Percentiles rank a stretch among this genome's conserved stretches.
Conservation (phyloP, 2,888 invertebrate genomes). For the Brachyopa scutellaris region DNA sequence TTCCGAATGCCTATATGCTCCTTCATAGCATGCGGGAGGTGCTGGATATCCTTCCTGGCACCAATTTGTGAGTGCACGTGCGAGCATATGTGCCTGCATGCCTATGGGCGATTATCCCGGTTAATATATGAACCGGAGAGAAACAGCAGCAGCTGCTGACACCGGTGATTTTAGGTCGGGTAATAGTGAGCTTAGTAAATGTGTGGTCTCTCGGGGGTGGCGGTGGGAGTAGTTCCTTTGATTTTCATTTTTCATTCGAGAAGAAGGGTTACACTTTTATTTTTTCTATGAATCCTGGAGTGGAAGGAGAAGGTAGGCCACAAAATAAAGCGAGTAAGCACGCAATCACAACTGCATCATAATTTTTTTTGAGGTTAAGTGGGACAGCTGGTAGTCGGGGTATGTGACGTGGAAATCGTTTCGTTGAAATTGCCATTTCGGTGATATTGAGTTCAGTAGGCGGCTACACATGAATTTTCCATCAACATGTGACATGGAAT, state of each 20-base stretch:
- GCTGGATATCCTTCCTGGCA: conserved; percentile 18
- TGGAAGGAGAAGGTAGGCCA: conserved; percentile 22
- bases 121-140: conserved; percentile 63
- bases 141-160: conserved; percentile 64
- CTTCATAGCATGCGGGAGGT: conserved; percentile 12
- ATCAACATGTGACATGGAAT: not conserved
- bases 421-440: conserved; percentile 23
- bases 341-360: conserved; percentile 66
- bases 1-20: conserved; percentile 60
- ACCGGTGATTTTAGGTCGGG: conserved; percentile 71
- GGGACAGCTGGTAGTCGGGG: conserved; percentile 38
- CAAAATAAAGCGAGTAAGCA: conserved; percentile 70
- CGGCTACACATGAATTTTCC: not conserved
- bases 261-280: conserved; percentile 33
- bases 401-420: conserved; percentile 34
- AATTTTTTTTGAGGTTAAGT: conserved; percentile 60
- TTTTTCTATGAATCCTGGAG: conserved; percentile 15
- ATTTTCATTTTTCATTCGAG: conserved; percentile 65
- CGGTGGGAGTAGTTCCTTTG: conserved; percentile 55
- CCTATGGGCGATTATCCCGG: conserved; percentile 72
- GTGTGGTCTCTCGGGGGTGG: conserved; percentile 34
- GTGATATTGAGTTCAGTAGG: conserved; percentile 29
- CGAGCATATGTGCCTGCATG: conserved; percentile 25
- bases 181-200: conserved; percentile 69
- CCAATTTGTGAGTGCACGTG: conserved; percentile 35